A percentile compares a stretch with the other conserved stretches of the same genome.
Conservation (phyloP, 1,140 invertebrate species). For the Drosophila insularis region DNA sequence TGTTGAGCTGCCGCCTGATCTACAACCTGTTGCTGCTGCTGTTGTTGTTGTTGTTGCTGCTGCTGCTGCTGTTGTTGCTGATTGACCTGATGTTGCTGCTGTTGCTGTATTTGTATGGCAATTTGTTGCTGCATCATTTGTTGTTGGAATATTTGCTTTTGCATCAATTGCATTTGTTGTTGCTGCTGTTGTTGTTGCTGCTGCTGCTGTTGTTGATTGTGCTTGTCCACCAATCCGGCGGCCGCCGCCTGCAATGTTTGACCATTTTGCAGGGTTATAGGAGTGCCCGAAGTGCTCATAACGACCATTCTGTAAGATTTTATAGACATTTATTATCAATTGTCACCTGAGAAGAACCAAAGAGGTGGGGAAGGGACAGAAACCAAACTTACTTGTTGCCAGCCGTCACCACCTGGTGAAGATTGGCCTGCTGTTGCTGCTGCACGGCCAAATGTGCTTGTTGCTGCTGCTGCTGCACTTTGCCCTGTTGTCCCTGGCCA, state of each 20-base stretch:
- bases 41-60: slow-evolving; percentile 79
- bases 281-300: slow-evolving; percentile 77
- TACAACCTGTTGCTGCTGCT: slow-evolving; percentile 54
- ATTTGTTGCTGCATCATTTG: slow-evolving; percentile 78
- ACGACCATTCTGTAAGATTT: slow-evolving; percentile 75
- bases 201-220: slow-evolving; percentile 62
- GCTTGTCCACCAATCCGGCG: slow-evolving; percentile 61
- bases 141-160: slow-evolving; percentile 69
- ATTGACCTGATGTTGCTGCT: slow-evolving; percentile 79
- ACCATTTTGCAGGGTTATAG: slow-evolving; percentile 77
- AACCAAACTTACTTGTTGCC: slow-evolving; percentile 71
- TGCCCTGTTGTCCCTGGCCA: slow-evolving; percentile 83
- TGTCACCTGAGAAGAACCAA: too few relatives aligned
- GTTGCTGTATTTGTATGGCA: slow-evolving; percentile 67
- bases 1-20: slow-evolving; percentile 66
- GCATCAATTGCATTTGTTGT: slow-evolving; percentile 59
- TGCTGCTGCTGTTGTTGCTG: slow-evolving; percentile 66
- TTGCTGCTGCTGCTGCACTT: slow-evolving; percentile 51
- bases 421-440: slow-evolving; percentile 66
- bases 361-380: too few relatives aligned
- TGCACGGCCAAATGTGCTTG: slow-evolving; percentile 82
- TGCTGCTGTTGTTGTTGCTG: slow-evolving; percentile 62
- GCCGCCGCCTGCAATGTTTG: slow-evolving; percentile 66
- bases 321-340: too few relatives aligned
- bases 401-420: slow-evolving; percentile 81